Base-by-base conservation (phyloP, 2,888 invertebrate species). In the Beris morrisii region DNA sequence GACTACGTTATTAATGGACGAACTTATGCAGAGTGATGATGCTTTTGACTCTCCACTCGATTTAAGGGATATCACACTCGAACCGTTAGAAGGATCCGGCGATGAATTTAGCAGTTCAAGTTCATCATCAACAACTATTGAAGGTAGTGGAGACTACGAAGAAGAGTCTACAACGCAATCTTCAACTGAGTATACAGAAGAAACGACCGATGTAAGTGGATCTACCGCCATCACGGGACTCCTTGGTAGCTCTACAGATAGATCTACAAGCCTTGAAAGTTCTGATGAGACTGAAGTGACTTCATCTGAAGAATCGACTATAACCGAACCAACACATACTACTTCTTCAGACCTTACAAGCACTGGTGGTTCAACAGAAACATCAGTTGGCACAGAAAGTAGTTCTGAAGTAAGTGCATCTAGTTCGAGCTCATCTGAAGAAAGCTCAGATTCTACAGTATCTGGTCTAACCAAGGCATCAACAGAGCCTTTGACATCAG, bases 21-120 rank as follows among this genome's bases (percentile, higher is more conserved):
- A 84, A 48, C 70, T 83, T 1, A 84, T 85, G 84, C 69, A 83
- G 7, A 83, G 83, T 71, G 84, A 84, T 69, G n/a, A n/a, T n/a
- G n/a, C n/a, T n/a, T n/a, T n/a, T n/a, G n/a, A n/a, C n/a, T n/a
- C n/a, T n/a, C n/a, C n/a, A n/a, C n/a, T n/a, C n/a, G n/a, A n/a
- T n/a, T n/a, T n/a, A n/a, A n/a, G n/a, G n/a, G n/a, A n/a, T n/a
- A n/a, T n/a, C n/a, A n/a, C n/a, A n/a, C n/a, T n/a, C n/a, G n/a
- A n/a, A n/a, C n/a, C n/a, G n/a, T n/a, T n/a, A n/a, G n/a, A n/a
- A n/a, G 74, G 73, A 2, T 76, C 77, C 0, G 78, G 77, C 9
- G 74, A 74, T 55, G 64, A 58, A 11, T 73, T 70, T 28, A 54
- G 53, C 12, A 61, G 11, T 11, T 28, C 52, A 12, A 31, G 12